Conservation (phyloP, 2,888 invertebrate genomes). For the Poecilus cupreus region DNA sequence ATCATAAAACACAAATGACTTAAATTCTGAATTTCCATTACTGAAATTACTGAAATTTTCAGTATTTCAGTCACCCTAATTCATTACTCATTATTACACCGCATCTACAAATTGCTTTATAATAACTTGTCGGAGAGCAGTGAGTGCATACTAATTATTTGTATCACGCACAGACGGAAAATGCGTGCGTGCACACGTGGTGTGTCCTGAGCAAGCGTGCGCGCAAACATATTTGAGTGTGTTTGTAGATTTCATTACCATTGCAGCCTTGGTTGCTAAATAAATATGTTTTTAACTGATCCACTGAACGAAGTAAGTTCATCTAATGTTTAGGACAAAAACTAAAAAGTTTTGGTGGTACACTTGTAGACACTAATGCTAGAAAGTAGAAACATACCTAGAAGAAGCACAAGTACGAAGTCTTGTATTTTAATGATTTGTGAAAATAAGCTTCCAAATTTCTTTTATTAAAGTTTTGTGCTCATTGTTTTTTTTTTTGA, state of each 20-base stretch:
- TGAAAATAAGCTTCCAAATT: too few relatives aligned
- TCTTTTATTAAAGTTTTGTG: too few relatives aligned
- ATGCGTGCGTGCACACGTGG: not conserved
- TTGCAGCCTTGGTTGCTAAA: not conserved
- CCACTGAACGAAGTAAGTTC: not conserved
- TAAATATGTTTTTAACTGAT: conserved; percentile 37
- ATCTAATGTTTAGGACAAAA: not conserved
- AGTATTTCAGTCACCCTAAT: conserved; percentile 63
- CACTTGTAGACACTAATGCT: too few relatives aligned
- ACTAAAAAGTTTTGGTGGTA: too few relatives aligned
- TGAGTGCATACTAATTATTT: conserved; percentile 42
- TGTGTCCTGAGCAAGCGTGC: not conserved
- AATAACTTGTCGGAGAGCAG: conserved; percentile 22
- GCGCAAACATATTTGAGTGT: not conserved
- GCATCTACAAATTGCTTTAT: conserved; percentile 45
- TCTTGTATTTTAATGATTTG: too few relatives aligned
- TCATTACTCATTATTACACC: conserved; percentile 65
- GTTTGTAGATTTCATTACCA: conserved; percentile 32
- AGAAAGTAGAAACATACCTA: too few relatives aligned
- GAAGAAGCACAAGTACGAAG: too few relatives aligned
- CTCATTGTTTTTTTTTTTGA: too few relatives aligned
- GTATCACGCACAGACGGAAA: conserved; percentile 29
- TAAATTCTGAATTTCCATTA: not conserved
- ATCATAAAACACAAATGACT: not conserved
- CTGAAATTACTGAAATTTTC: not conserved